Conservation (phyloP, 2,113 vertebrate species). For the Clupea harengus region DNA sequence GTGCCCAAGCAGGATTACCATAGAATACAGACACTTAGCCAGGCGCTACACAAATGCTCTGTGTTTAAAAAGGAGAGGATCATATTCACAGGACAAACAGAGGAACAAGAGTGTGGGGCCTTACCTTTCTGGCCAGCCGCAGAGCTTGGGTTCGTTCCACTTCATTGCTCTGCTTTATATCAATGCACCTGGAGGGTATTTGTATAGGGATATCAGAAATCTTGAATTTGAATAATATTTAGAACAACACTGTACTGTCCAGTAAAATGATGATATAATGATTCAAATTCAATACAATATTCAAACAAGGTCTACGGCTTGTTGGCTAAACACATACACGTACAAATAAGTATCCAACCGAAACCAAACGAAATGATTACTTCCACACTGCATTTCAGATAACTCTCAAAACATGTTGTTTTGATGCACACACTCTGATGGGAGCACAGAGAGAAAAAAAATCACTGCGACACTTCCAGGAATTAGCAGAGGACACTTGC, state of each 20-base stretch:
- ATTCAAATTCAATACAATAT: background rate
- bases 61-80: background rate
- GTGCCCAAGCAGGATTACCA: background rate
- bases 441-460: background rate
- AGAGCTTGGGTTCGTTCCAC: slow-evolving; percentile 87
- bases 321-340: background rate
- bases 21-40: background rate
- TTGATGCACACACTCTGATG: background rate
- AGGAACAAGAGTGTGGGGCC: too few relatives aligned
- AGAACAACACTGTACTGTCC: background rate
- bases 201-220: slow-evolving; percentile 26
- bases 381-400: background rate
- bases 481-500: background rate
- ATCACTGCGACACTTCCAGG: background rate
- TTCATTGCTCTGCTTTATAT: slow-evolving; percentile 90
- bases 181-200: slow-evolving; percentile 76
- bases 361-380: background rate
- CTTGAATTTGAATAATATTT: background rate
- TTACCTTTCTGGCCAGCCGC: slow-evolving; percentile 87
- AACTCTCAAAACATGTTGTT: background rate
- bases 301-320: background rate
- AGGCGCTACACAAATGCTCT: background rate
- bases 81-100: background rate
- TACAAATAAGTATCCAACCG: background rate
- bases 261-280: background rate